Conservation (phyloP, 2,888 invertebrate genomes). For the Epirrhoe alternata region DNA sequence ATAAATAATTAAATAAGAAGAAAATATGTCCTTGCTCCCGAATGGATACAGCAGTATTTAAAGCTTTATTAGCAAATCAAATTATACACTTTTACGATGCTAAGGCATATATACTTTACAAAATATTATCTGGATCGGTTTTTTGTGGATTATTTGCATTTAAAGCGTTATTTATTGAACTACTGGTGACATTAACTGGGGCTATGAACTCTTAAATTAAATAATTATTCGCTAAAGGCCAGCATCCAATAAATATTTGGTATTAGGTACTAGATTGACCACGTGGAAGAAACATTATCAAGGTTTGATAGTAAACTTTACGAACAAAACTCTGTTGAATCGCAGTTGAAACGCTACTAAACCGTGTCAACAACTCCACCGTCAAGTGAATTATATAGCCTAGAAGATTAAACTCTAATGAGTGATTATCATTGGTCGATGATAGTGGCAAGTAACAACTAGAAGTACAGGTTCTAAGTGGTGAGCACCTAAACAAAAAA, state of each 20-base stretch:
- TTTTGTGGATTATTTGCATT: conserved; percentile 28
- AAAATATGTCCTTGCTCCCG: conserved; percentile 29
- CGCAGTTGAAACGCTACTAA: too few species aligned
- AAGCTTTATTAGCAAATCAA: conserved; percentile 8
- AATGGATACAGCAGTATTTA: neutral
- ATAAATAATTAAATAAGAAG: conserved; percentile 64
- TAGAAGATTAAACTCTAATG: too few species aligned
- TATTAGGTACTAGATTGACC: neutral
- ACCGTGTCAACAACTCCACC: too few species aligned
- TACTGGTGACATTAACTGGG: conserved; percentile 27
- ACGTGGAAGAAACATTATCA: neutral
- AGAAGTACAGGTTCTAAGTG: too few species aligned
- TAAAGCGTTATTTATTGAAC: conserved; percentile 25
- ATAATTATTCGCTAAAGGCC: conserved; percentile 1
- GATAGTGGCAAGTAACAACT: too few species aligned
- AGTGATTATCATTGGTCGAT: too few species aligned
- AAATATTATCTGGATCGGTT: conserved; percentile 9
- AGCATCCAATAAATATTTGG: neutral
- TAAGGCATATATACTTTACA: conserved; percentile 6
- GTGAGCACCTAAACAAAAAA: too few species aligned
- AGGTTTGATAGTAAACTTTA: too few species aligned
- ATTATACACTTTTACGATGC: conserved; percentile 27
- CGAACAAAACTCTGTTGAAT: too few species aligned
- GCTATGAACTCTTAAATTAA: conserved; percentile 27
- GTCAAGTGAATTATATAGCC: too few species aligned